Percentiles rank a stretch among this genome's conserved stretches.
Conservation (phyloP, 1,140 invertebrate species). For the Teleopsis dalmanni region DNA sequence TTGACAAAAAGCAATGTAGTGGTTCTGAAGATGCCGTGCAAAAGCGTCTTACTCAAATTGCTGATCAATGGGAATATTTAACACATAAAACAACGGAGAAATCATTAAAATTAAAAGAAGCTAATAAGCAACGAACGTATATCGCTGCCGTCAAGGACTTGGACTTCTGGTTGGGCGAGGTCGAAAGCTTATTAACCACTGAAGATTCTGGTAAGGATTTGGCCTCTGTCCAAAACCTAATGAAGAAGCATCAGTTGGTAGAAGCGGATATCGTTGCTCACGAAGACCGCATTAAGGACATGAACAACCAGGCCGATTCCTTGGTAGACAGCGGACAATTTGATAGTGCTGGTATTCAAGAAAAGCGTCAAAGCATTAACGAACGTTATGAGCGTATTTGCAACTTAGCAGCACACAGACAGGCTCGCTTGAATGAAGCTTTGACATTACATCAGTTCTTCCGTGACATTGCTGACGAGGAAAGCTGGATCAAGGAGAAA, state of each 20-base stretch:
- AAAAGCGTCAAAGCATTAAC: conserved; percentile 87
- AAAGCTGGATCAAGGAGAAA: conserved; percentile 99
- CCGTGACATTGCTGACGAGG: conserved; percentile 98
- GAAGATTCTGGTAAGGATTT: conserved; percentile 98
- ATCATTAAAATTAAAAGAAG: conserved; percentile 95
- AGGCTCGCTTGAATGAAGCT: conserved; percentile 86
- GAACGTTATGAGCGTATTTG: conserved; percentile 89
- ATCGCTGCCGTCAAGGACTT: conserved; percentile 99
- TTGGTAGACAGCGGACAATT: conserved; percentile 92
- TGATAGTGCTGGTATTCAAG: conserved; percentile 86
- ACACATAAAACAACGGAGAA: conserved; percentile 98
- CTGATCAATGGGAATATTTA: conserved; percentile 97
- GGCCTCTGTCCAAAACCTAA: conserved; percentile 96
- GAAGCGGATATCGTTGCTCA: conserved; percentile 95
- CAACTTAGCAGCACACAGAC: conserved; percentile 84
- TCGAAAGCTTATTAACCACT: conserved; percentile 91
- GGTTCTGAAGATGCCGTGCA: conserved; percentile 89
- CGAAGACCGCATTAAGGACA: conserved; percentile 92
- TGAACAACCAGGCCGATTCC: conserved; percentile 90
- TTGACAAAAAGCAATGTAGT: conserved; percentile 86
- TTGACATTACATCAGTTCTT: conserved; percentile 99
- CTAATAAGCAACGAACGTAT: conserved; percentile 97
- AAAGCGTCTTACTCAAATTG: conserved; percentile 82
- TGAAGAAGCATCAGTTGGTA: conserved; percentile 98
- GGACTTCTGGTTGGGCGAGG: conserved; percentile 99